A percentile compares a stretch with the other conserved stretches of the same genome.
Conservation (phyloP, 2,113 vertebrate species). For the Rutilus rutilus region DNA sequence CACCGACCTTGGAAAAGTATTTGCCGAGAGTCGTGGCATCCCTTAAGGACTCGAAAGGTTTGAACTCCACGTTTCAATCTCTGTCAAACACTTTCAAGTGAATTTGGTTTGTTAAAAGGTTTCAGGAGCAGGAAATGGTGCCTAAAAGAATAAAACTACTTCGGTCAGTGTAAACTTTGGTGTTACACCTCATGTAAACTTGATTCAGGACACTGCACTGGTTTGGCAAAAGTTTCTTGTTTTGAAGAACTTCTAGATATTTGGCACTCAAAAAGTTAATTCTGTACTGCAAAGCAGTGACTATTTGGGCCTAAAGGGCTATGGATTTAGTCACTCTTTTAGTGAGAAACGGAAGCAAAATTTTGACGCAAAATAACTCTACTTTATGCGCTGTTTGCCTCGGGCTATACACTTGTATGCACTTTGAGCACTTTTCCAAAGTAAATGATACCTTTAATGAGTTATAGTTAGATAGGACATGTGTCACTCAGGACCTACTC, state of each 20-base stretch:
- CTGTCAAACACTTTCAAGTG: constrained; percentile 39
- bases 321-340: neutral
- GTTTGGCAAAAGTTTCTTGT: neutral
- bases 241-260: neutral
- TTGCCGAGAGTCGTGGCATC: constrained; percentile 1
- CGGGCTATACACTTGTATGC: neutral
- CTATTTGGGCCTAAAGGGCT: neutral
- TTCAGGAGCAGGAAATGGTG: constrained; percentile 44
- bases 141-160: constrained; percentile 45
- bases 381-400: neutral
- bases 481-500: neutral
- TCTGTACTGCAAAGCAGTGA: neutral
- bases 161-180: constrained; percentile 46
- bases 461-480: neutral
- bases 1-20: constrained; percentile 17
- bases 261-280: neutral
- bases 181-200: constrained; percentile 39
- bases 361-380: neutral
- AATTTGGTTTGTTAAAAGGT: constrained; percentile 10
- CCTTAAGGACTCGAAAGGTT: neutral
- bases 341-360: neutral
- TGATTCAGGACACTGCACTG: neutral
- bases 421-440: neutral
- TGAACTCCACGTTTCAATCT: neutral
- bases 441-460: neutral